phyloP scores from a whole-genome alignment of 2,113 vertebrate species.

The Rhynchopsitta pachyrhyncha region DNA sequence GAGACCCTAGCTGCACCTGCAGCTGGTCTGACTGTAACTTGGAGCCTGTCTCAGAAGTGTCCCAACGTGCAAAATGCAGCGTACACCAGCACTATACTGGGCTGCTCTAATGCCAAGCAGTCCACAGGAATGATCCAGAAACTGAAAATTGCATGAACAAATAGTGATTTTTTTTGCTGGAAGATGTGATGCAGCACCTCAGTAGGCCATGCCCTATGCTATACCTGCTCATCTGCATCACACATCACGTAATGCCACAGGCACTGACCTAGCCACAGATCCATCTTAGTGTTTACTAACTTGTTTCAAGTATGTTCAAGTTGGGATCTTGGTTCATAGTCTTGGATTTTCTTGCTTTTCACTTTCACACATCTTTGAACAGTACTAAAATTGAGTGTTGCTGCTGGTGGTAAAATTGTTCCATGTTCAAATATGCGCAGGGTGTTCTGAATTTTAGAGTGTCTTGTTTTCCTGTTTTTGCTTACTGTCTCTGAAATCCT shows the following conservation, averaged over 20 bases:
- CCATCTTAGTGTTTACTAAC: background rate
- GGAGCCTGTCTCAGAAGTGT: background rate
- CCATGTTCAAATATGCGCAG: background rate
- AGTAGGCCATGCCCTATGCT: background rate
- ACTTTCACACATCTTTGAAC: background rate
- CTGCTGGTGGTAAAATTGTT: background rate
- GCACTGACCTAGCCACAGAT: background rate
- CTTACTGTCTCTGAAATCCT: background rate
- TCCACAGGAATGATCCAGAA: background rate
- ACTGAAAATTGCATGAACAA: background rate
- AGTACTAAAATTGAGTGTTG: background rate
- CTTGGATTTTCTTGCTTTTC: background rate
- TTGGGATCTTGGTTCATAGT: background rate
- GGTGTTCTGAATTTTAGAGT: background rate
- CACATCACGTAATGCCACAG: accelerated
- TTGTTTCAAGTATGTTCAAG: background rate
- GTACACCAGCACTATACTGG: background rate
- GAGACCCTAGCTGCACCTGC: background rate
- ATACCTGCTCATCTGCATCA: background rate
- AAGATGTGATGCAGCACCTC: background rate
- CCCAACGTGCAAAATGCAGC: background rate
- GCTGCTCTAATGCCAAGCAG: background rate
- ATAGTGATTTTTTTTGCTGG: accelerated
- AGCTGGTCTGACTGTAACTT: background rate
- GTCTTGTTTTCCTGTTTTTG: background rate